Conservation (phyloP, 2,888 invertebrate species). For the Bruchidius siliquastri region DNA sequence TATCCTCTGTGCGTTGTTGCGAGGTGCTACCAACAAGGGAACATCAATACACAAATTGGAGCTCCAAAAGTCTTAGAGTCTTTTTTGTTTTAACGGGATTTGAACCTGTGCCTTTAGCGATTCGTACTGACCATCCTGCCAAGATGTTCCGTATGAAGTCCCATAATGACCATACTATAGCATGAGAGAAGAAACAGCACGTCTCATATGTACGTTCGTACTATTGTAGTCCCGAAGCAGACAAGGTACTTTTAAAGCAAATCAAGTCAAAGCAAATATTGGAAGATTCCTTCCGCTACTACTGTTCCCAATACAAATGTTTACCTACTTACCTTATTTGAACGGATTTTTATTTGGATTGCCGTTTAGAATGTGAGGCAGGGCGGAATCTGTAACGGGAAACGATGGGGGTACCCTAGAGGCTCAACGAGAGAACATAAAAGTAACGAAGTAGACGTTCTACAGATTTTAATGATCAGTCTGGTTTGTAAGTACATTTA, state of each 20-base stretch:
- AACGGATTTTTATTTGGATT: constrained; percentile 43
- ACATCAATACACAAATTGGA: too few relatives aligned
- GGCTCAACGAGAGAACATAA: background rate
- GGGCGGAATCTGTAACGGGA: background rate
- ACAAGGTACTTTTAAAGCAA: constrained; percentile 33
- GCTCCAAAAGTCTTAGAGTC: too few relatives aligned
- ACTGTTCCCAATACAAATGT: constrained; percentile 43
- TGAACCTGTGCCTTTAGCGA: too few relatives aligned
- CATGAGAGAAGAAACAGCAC: constrained; percentile 1
- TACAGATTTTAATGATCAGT: background rate
- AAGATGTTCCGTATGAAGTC: background rate
- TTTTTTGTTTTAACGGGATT: too few relatives aligned
- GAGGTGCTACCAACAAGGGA: too few relatives aligned
- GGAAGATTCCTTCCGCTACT: constrained; percentile 44
- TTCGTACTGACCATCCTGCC: too few relatives aligned
- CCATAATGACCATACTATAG: constrained; percentile 1
- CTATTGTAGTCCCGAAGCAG: constrained; percentile 7
- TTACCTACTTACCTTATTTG: constrained; percentile 45
- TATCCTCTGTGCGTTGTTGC: too few relatives aligned
- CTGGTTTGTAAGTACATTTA: too few relatives aligned
- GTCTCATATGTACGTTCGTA: background rate
- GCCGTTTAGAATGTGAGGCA: constrained; percentile 27
- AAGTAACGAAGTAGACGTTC: background rate
- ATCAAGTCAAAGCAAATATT: constrained; percentile 44
- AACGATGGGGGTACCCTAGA: background rate